Conservation (phyloP, 1,140 invertebrate species). For the Wiebesia pumilae region DNA sequence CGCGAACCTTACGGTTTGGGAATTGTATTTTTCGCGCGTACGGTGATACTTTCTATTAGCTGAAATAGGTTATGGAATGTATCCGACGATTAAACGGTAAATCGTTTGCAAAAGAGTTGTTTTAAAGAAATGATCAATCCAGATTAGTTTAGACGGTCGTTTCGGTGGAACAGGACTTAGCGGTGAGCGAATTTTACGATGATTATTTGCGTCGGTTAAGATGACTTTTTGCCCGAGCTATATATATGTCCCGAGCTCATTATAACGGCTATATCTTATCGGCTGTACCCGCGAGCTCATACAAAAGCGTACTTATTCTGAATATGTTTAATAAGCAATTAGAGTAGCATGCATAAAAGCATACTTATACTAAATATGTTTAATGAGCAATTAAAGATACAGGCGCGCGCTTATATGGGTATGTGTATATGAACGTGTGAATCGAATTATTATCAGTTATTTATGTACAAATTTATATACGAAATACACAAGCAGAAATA, state of each 20-base stretch:
- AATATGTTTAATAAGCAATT: not conserved
- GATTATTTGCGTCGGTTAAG: constrained; percentile 7
- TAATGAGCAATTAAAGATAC: constrained; percentile 13
- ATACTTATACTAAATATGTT: not conserved
- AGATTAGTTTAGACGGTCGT: not conserved
- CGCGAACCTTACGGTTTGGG: not conserved
- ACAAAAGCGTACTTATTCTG: not conserved
- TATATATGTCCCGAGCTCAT: not conserved
- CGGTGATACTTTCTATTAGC: not conserved
- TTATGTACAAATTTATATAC: not conserved
- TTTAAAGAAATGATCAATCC: not conserved
- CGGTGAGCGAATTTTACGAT: not conserved
- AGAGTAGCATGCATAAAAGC: not conserved
- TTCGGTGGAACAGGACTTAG: not conserved
- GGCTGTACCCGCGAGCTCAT: not conserved
- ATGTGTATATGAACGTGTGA: no score
- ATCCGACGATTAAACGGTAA: not conserved
- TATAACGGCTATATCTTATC: constrained; percentile 3
- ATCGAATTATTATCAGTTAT: not conserved
- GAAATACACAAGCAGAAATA: no score
- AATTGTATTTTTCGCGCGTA: not conserved
- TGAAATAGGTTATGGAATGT: not conserved
- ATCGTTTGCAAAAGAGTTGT: not conserved
- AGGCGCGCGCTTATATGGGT: not conserved
- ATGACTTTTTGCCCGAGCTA: not conserved